Base-by-base conservation (phyloP, 2,888 invertebrate genomes). In the Cacoxenus indagator region DNA sequence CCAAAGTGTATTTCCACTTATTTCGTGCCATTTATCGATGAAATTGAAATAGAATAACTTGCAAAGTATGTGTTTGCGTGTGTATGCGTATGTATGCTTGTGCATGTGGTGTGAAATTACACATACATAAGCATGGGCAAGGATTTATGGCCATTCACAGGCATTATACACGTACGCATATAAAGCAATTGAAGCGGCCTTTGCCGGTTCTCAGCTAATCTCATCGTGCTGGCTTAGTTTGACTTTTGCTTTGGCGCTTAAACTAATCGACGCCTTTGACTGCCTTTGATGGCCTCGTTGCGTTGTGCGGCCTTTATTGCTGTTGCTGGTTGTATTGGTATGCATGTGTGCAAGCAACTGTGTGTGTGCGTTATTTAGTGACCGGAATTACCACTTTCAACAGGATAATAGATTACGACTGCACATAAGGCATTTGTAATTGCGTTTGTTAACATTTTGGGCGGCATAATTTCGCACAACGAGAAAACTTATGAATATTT, bases 301-400 rank as follows among this genome's bases (percentile, higher is more conserved):
- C 22, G 17, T 9, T 51, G 19, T 17, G 37, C 14, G 37, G 4
- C 37, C 14, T 37, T 31, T 8, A 5, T 31, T 9, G 5, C 5
- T 9, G 5, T 31, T 31, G 31, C 31, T 31, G n/a, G n/a, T 31
- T 31, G 31, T 31, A 8, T 31, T 31, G 31, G 31, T 31, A 8
- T 31, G 31, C 26, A 24, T 62, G 61, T 62, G 61, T 43, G 5
- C 29, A 43, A n/a, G n/a, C n/a, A n/a, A n/a, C n/a, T 61, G 61
- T 61, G 61, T 43, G 73, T 71, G 72, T 78, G 70, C 72, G 67
- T 72, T 81, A 83, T 81, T 81, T 81, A 81, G 82, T 79, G 83
- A 76, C 80, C 80, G 80, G 80, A 80, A 80, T 83, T 78, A 80
- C 80, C 80, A 80, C 82, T 81, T 81, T 83, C 83, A 81, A 78